Evolutionary conservation across 1,140 invertebrate genomes (phyloP).

Genomic region (Drosophila sechellia): DNA sequence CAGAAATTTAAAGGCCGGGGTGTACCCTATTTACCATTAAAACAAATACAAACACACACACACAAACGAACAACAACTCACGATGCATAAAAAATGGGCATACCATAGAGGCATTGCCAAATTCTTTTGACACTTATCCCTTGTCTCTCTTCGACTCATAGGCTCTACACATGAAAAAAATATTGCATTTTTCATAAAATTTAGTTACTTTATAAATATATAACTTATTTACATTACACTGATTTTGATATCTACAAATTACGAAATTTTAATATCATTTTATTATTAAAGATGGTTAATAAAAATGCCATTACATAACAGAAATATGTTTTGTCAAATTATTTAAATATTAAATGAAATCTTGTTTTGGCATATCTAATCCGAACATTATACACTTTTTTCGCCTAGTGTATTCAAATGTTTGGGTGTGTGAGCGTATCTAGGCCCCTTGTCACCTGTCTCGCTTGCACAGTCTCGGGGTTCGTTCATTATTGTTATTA

Average conservation of each 20-base stretch:
- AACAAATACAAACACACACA: slow-evolving; percentile 60
- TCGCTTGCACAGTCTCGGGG: slow-evolving; percentile 56
- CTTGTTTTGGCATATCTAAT: too few relatives aligned
- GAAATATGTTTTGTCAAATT: too few relatives aligned
- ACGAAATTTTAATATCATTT: too few relatives aligned
- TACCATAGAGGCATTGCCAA: slow-evolving; percentile 62
- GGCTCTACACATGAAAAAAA: slow-evolving; percentile 4
- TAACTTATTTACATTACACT: too few relatives aligned
- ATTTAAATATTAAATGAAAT: background rate
- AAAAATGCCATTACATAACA: too few relatives aligned
- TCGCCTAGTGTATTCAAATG: slow-evolving; percentile 49
- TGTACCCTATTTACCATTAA: slow-evolving; percentile 64
- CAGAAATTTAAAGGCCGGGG: slow-evolving; percentile 2
- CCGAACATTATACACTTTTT: background rate
- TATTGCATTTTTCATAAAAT: too few relatives aligned
- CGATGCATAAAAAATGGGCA: slow-evolving; percentile 73
- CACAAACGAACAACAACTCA: slow-evolving; percentile 46
- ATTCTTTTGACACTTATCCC: slow-evolving; percentile 82
- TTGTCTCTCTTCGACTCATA: slow-evolving; percentile 23
- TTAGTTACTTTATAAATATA: too few relatives aligned
- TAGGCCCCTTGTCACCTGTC: slow-evolving; percentile 72
- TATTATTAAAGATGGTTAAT: too few relatives aligned
- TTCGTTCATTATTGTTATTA: slow-evolving; percentile 75
- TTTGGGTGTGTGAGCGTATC: slow-evolving; percentile 42
- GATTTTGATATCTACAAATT: too few relatives aligned